Evolutionary conservation across 23 tunicate genomes (phyloP).

Genomic region (Trididemnum miniatum): DNA sequence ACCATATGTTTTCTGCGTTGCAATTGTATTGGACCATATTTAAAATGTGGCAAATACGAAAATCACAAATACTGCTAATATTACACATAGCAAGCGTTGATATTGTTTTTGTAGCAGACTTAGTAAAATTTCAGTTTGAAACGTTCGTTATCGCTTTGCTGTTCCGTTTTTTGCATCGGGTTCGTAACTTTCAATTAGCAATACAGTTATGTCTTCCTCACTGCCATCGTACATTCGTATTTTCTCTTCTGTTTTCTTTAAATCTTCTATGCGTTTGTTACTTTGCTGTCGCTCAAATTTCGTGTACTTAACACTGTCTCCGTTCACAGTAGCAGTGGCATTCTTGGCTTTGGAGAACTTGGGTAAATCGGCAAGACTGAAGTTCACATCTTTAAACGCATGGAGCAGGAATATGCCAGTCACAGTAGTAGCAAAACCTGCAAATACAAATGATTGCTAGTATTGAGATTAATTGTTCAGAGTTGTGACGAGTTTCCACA

Average conservation of each 20-base stretch:
- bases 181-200: conserved; percentile 1
- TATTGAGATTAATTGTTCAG: too few relatives aligned
- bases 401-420: conserved; percentile 92
- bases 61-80: too few relatives aligned
- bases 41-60: too few relatives aligned
- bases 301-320: conserved; percentile 15
- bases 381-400: conserved; percentile 80
- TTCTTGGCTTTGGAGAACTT: conserved; percentile 39
- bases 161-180: not conserved
- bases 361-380: conserved; percentile 70
- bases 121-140: too few relatives aligned
- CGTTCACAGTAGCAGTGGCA: not conserved
- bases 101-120: too few relatives aligned
- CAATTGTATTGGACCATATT: too few relatives aligned
- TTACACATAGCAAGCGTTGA: too few relatives aligned
- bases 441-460: too few relatives aligned
- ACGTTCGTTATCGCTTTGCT: not conserved
- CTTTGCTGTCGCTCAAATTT: not conserved
- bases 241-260: not conserved
- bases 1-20: too few relatives aligned
- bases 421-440: conserved; percentile 86
- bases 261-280: not conserved
- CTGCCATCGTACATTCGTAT: not conserved
- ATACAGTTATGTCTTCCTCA: not conserved
- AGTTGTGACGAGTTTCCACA: too few relatives aligned